Base-by-base conservation (phyloP, 2,888 invertebrate species). In the Eupeodes latifasciatus region DNA sequence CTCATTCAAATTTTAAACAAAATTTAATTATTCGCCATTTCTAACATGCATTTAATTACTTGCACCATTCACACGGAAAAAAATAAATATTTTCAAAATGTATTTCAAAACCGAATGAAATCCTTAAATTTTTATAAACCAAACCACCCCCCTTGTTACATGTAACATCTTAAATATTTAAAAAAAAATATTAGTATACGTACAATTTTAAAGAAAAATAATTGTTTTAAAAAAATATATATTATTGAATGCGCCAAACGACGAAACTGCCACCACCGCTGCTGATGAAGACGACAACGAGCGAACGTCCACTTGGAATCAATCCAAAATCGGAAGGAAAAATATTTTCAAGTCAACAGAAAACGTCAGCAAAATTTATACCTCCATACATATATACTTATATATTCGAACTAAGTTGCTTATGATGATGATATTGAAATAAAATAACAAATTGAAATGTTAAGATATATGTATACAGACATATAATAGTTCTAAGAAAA, bases 311-410 rank as follows among this genome's bases (percentile, higher is more conserved):
- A 51, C 51, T 53, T 67, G 67, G 67, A 67, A 16, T 16, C 36
- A 16, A 67, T 53, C 67, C 71, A 71, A 71, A 51, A n/a, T 4
- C 2, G 27, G 34, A 57, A 0, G 12, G 4, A 44, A 55, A 69
- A 69, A 69, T 69, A 53, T 53, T 69, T 53, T 69, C n/a, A 11
- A 69, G 36, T 51, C 51, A 55, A 71, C 69, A 40, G 16, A 71
- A 55, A 71, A 71, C 71, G 71, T 71, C 71, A 71, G 71, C 55
- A 71, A 71, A 55, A 16, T 7, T 4, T 40, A 40, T 71, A 40
- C 53, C 44, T 47, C 12, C 40, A 16, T 55, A 69, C 16, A 3
- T 36, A 4, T 7, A 6, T 6, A 27, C 27, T 27, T 27, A 27
- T 2, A 27, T 27, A 27, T 27, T 27, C 27, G 27, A 2, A 3